Conservation (phyloP, 2,113 vertebrate species). For the Eleginops maclovinus region DNA sequence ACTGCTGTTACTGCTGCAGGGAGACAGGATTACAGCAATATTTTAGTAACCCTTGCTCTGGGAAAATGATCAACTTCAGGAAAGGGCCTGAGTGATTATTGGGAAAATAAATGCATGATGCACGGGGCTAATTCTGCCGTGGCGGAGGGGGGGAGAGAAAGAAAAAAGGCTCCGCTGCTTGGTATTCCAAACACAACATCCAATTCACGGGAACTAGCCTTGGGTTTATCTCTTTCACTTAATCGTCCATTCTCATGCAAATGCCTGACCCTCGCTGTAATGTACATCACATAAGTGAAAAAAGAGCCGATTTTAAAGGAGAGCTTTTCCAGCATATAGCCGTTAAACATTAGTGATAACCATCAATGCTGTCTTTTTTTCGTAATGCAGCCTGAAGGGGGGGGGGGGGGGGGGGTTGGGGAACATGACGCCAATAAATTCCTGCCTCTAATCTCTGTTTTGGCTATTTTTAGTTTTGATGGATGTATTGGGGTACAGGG, state of each 20-base stretch:
- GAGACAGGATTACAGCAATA: slow-evolving; percentile 77
- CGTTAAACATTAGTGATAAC: slow-evolving; percentile 71
- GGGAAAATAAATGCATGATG: slow-evolving; percentile 73
- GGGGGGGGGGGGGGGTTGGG: neutral
- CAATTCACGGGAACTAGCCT: slow-evolving; percentile 75
- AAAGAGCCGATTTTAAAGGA: slow-evolving; percentile 55
- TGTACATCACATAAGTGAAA: slow-evolving; percentile 78
- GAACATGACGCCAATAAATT: slow-evolving; percentile 42
- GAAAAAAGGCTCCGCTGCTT: slow-evolving; percentile 57
- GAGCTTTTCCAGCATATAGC: slow-evolving; percentile 59
- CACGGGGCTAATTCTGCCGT: slow-evolving; percentile 65
- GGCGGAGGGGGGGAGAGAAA: slow-evolving; percentile 8
- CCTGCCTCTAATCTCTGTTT: slow-evolving; percentile 13
- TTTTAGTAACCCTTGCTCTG: slow-evolving; percentile 78
- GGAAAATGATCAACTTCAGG: slow-evolving; percentile 76
- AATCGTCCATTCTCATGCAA: slow-evolving; percentile 79
- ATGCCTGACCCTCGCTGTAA: slow-evolving; percentile 76
- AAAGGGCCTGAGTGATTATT: slow-evolving; percentile 67
- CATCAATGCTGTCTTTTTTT: slow-evolving; percentile 48
- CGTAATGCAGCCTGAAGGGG: slow-evolving; percentile 11
- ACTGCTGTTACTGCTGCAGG: slow-evolving; percentile 57
- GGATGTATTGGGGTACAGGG: slow-evolving; percentile 21
- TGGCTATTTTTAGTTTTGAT: slow-evolving; percentile 34
- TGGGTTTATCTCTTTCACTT: slow-evolving; percentile 79
- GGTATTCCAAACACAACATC: slow-evolving; percentile 73